phyloP scores from a whole-genome alignment of 2,113 vertebrate genomes.

The Daubentonia madagascariensis region DNA sequence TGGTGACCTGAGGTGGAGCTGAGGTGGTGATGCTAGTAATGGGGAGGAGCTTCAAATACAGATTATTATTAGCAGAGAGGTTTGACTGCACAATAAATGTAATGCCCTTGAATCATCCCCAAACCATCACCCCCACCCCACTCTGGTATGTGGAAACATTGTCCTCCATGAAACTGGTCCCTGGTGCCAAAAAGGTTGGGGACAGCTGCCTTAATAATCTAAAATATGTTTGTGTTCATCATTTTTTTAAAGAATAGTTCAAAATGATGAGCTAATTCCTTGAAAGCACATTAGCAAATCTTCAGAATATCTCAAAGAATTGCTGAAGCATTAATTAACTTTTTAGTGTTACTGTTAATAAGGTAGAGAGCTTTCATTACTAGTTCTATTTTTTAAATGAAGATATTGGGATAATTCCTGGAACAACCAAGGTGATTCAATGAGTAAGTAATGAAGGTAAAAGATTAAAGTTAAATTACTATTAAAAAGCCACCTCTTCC shows the following conservation, averaged over 20 bases:
- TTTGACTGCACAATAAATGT: no score
- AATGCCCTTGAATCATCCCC: no score
- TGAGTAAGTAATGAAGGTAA: background rate
- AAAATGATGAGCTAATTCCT: background rate
- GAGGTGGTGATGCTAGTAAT: no score
- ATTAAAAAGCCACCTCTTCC: background rate
- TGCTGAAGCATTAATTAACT: background rate
- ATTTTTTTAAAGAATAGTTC: background rate
- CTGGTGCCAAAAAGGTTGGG: no score
- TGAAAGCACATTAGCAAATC: slow-evolving; percentile 26
- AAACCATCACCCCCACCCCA: no score
- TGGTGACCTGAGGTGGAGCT: no score
- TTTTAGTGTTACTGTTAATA: background rate
- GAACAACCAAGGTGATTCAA: background rate
- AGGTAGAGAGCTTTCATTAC: background rate
- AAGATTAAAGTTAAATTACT: background rate
- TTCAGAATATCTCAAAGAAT: background rate
- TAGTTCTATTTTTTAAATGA: background rate
- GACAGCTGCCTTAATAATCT: background rate
- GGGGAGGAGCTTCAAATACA: no score
- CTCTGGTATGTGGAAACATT: no score
- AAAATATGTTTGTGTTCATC: background rate
- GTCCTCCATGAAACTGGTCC: no score
- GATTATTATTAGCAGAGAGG: no score
- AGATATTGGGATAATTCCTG: background rate